Evolutionary conservation across 2,113 vertebrate species (phyloP), one percentile per base, ranked within the genome.

Genomic region (Regulus satrapa): DNA sequence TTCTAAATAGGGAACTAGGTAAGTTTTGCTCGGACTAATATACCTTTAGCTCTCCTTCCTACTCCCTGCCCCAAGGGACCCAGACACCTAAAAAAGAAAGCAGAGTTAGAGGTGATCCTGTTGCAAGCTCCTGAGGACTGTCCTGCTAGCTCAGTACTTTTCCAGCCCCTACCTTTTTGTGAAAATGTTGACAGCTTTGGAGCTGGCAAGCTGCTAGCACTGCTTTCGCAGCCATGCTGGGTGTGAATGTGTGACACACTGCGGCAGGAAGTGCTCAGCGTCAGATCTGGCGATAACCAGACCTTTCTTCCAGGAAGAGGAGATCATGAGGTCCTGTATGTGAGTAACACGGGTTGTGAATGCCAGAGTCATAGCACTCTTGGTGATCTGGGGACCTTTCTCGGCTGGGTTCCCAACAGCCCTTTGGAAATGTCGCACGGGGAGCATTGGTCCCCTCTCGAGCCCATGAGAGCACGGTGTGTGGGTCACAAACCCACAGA

Each of bases 261-360:
- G 83, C 0, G 29, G 93, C 96, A 97, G 96, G 96, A 97, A 97
- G 94, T 2, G 52, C 88, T 97, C 72, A 15, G 4, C 56, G 15
- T 86, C 94, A 94, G 96, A 96, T 97, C 55, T 92, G 88, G 40
- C 4, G 80, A 94, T 92, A 91, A 95, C 90, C 6, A 38, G 88
- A 52, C 85, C 66, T 62, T 73, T 89, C 88, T 98, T 96, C 97
- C 95, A 95, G 97, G 98, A 98, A 98, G 80, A 55, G 43, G 56
- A 93, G 84, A 77, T 41, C 91, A 72, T 93, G 95, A 87, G 91
- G 67, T 43, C 55, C 40, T 10, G 0, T 64, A 17, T 8, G 63
- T 67, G 82, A 92, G 71, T 90, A 88, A 89, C 66, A 31, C n/a
- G 28, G 40, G 76, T 6, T 61, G 51, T 68, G 73, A 85, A 29